Base-by-base conservation (phyloP, 1,140 invertebrate genomes). In the Mamestra configurata region DNA sequence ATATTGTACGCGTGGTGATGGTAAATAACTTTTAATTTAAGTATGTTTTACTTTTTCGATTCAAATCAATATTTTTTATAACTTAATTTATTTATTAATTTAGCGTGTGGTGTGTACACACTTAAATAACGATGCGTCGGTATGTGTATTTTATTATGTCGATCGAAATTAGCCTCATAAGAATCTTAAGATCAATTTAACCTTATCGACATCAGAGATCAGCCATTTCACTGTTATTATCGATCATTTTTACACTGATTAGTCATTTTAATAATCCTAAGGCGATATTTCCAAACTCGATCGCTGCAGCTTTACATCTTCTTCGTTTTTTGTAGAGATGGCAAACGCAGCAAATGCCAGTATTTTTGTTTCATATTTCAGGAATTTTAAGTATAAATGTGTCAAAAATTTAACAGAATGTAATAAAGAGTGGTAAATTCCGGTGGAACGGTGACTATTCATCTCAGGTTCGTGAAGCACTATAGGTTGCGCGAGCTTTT, bases 401-500 rank as follows among this genome's bases (percentile, higher is more conserved):
- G 61, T 40, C 22, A 70, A 46, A 68, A 18, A 37, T 61, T 37
- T 15, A 35, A 61, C 24, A 61, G 59, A 61, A 70, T 70, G 66
- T 70, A 73, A 73, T 73, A 73, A 53, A 31, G 68, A 51, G 66
- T 51, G 43, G 24, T 71, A 71, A 71, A 71, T 51, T 51, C 24
- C 27, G 10, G 15, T 13, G 40, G 27, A 71, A n/a, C 46, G 20
- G 55, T 61, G 40, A 61, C 73, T 61, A 76, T 76, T 61, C 40
- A 76, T 61, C 73, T 76, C 73, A 76, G 43, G 46, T 37, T 53
- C 40, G 27, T 61, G 46, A 59, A 64, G n/a, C 75, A 53, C 59
- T 77, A 77, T 79, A 55, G 49, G 57, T 75, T 75, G 18, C 80
- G 64, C 77, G 70, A 31, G 84, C 79, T 88, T 91, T 92, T 92